Percentiles rank a stretch among this genome's conserved stretches.
Evolutionary conservation across 2,797 vertebrate species (phyloP).

Genomic region (Halcyon badia): DNA sequence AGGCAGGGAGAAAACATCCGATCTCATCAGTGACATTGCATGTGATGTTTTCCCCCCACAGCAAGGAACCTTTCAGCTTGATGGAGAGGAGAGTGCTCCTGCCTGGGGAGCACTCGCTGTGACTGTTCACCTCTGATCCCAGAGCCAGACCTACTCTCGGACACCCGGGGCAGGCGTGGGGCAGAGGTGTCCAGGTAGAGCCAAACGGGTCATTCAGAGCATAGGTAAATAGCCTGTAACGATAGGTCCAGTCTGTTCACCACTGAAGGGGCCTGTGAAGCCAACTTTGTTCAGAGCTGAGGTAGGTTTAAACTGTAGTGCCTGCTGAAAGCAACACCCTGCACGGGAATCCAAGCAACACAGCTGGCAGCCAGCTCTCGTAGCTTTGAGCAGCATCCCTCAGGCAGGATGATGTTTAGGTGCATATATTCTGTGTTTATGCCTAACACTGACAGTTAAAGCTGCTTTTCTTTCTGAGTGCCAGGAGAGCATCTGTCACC

Average conservation of each 20-base stretch:
- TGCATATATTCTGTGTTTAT: neutral
- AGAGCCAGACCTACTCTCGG: neutral
- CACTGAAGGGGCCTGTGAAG: neutral
- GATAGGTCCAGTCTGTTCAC: neutral
- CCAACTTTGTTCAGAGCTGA: neutral
- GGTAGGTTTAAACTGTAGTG: neutral
- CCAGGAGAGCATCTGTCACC: neutral
- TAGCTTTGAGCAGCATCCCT: neutral
- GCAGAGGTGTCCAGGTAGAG: neutral
- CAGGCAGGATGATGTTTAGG: neutral
- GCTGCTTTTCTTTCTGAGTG: neutral
- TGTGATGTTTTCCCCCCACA: neutral
- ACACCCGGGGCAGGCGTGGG: neutral
- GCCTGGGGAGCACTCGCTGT: fast-evolving
- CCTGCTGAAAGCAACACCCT: neutral
- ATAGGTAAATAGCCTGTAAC: neutral
- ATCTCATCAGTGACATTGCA: neutral
- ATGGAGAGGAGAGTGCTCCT: fast-evolving
- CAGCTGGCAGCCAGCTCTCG: neutral
- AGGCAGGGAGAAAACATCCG: fast-evolving
- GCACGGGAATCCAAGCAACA: fast-evolving
- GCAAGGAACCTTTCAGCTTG: neutral
- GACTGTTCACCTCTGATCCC: neutral
- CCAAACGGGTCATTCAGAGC: neutral
- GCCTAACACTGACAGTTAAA: neutral